A percentile compares a stretch with the other conserved stretches of the same genome.
phyloP scores from a whole-genome alignment of 1,140 invertebrate genomes.

The Bombus waltoni region DNA sequence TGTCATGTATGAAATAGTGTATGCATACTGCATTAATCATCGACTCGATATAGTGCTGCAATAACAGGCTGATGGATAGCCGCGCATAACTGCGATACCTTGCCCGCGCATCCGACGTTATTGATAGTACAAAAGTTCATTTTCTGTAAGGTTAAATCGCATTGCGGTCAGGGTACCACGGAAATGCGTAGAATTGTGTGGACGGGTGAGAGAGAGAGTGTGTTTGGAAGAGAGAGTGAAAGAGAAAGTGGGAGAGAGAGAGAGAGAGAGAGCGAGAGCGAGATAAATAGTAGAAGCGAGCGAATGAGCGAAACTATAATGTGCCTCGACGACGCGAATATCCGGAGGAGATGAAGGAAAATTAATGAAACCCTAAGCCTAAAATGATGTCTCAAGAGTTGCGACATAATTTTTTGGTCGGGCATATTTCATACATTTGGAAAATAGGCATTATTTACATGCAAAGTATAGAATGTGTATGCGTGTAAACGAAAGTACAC shows the following conservation, averaged over 20 bases:
- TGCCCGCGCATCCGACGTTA: neutral
- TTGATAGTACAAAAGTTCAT: slow-evolving; percentile 52
- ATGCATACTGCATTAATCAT: slow-evolving; percentile 35
- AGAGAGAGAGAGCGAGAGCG: neutral
- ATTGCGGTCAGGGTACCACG: neutral
- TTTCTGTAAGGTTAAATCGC: neutral
- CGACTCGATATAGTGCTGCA: neutral
- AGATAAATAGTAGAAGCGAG: neutral
- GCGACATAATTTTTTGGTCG: slow-evolving; percentile 44
- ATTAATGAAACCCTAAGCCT: slow-evolving; percentile 1
- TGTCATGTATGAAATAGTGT: slow-evolving; percentile 47
- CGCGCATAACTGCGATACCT: slow-evolving; percentile 23
- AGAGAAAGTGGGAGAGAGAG: neutral
- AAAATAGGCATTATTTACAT: slow-evolving; percentile 93
- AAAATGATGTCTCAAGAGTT: slow-evolving; percentile 17
- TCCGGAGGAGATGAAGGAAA: slow-evolving; percentile 1
- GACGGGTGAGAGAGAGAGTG: neutral
- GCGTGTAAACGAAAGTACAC: slow-evolving; percentile 58
- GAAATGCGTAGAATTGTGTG: slow-evolving; percentile 15
- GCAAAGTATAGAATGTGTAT: slow-evolving; percentile 93
- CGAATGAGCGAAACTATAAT: slow-evolving; percentile 3
- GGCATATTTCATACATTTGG: slow-evolving; percentile 79
- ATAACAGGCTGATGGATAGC: neutral
- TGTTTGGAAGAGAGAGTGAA: neutral
- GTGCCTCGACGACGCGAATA: neutral